These are phyloP conservation scores for Morone chrysops DNA, from an alignment of 2,113 vertebrate species.

Conservation along the genomic window DNA sequence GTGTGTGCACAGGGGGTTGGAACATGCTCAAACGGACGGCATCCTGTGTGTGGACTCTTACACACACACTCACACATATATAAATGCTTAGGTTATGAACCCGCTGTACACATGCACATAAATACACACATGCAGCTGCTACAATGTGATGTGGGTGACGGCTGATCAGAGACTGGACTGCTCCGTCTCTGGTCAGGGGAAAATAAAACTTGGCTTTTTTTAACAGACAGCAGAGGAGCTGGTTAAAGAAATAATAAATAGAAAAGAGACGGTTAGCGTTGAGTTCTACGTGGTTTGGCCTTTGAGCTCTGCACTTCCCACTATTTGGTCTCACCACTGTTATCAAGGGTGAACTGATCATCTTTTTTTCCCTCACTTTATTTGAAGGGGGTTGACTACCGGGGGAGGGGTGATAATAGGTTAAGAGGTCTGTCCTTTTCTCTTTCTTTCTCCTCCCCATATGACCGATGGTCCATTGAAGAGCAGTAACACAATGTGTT, in stretches of 20 bases:
- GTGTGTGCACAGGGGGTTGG: conserved; percentile 72
- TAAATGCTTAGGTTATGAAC: conserved; percentile 64
- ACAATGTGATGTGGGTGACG: conserved; percentile 71
- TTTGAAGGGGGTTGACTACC: conserved; percentile 4
- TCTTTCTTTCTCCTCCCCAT: conserved; percentile 62
- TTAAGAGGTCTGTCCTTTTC: conserved; percentile 78
- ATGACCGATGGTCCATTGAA: conserved; percentile 75
- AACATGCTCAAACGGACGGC: conserved; percentile 68
- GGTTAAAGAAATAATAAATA: conserved; percentile 75
- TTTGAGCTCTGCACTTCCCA: conserved; percentile 24
- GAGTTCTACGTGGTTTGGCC: conserved; percentile 60
- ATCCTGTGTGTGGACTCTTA: conserved; percentile 61
- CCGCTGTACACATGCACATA: conserved; percentile 54
- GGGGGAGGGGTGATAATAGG: conserved; percentile 72
- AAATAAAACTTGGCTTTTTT: conserved; percentile 67
- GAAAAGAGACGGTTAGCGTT: conserved; percentile 48
- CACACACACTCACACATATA: conserved; percentile 56
- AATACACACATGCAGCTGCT: conserved; percentile 66
- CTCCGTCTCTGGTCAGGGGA: conserved; percentile 51
- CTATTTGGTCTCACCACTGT: conserved; percentile 30
- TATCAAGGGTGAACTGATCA: conserved; percentile 31
- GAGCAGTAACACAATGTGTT: conserved; percentile 79
- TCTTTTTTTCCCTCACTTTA: conserved; percentile 39
- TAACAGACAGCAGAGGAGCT: conserved; percentile 54
- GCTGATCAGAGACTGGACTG: conserved; percentile 71